Evolutionary conservation across 2,797 vertebrate species (phyloP).

Genomic region (Tadarida brasiliensis): DNA sequence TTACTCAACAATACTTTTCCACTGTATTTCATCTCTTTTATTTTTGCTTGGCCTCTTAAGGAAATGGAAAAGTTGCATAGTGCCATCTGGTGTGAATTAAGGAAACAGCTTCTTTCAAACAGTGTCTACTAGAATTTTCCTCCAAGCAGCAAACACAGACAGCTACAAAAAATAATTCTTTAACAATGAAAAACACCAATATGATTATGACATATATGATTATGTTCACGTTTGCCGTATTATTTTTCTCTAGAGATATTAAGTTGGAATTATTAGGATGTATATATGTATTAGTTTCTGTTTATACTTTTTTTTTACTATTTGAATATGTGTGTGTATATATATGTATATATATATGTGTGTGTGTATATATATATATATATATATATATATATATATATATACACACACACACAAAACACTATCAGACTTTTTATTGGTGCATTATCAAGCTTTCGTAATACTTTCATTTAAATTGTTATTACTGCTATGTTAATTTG

Average conservation of each 20-base stretch:
- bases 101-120: constrained; percentile 24
- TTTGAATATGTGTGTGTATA: no score
- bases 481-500: background rate
- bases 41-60: background rate
- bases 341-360: background rate
- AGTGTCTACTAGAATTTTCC: background rate
- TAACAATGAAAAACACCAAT: background rate
- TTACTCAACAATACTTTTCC: constrained; percentile 37
- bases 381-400: background rate
- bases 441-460: background rate
- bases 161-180: background rate
- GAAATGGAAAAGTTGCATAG: constrained; percentile 76
- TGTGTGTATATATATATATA: no score
- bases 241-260: background rate
- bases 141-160: background rate
- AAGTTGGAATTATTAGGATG: background rate
- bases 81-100: constrained; percentile 81
- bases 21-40: constrained; percentile 44
- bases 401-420: background rate
- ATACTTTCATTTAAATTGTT: background rate
- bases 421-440: background rate
- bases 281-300: background rate
- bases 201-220: background rate
- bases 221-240: background rate
- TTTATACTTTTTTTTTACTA: background rate